Evolutionary conservation across 2,888 invertebrate genomes (phyloP), one percentile per base, ranked within the genome.

Genomic region (Brachyptera putata): DNA sequence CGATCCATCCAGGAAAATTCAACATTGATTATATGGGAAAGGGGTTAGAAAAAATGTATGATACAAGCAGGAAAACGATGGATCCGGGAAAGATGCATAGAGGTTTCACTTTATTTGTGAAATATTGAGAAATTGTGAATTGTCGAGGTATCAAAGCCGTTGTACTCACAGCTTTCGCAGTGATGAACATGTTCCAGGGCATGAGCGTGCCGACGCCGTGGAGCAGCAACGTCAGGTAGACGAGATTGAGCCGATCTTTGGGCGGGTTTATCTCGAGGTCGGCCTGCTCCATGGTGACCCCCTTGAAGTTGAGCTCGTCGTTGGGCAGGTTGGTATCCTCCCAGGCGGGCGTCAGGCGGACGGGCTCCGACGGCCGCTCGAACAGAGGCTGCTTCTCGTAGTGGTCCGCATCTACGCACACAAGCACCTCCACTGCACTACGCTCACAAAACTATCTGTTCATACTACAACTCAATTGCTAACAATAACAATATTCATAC

Each of bases 111-210:
- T n/a, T n/a, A n/a, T n/a, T n/a, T n/a, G n/a, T n/a, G n/a, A n/a
- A n/a, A n/a, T n/a, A n/a, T n/a, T n/a, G n/a, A n/a, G n/a, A n/a
- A n/a, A n/a, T n/a, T n/a, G n/a, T n/a, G 11, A 30, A 30, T 30
- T 30, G 11, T 11, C 11, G 30, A 30, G 30, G 30, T 30, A 7
- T 30, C 11, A 5, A 30, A 7, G 30, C 30, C 22, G 25, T 34
- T 11, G n/a, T 18, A 78, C 84, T 83, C 77, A 90, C 90, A 68
- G 76, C 73, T 75, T 90, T 89, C 34, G 96, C 95, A 64, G 91
- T 99, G 73, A 99, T 96, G 75, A 99, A 97, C 95, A 97, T 97
- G 76, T 99, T 99, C 98, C 98, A 99, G 13, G 98, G 95, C 79
- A 95, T 95, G 62, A 91, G 81, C 0, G 91, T 89, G 41, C 97